Evolutionary conservation across 2,797 vertebrate species (phyloP).

Genomic region (Hemitrygon akajei): DNA sequence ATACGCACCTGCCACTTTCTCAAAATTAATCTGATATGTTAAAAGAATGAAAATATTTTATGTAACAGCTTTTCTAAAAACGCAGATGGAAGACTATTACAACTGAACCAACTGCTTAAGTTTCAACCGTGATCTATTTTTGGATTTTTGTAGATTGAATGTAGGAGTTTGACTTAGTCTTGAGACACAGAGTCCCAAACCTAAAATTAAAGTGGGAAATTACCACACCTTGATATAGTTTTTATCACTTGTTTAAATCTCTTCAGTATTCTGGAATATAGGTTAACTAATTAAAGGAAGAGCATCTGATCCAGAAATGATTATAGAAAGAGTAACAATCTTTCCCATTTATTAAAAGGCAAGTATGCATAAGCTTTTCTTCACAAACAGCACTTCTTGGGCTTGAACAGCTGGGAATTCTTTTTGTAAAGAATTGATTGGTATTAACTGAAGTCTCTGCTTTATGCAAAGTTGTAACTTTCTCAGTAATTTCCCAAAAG

Average conservation of each 20-base stretch:
- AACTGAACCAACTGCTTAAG: not conserved
- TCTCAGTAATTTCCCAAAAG: constrained; percentile 2
- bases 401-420: not conserved
- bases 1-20: too few relatives aligned
- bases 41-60: not conserved
- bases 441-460: not conserved
- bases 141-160: not conserved
- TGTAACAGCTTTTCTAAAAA: not conserved
- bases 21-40: too few relatives aligned
- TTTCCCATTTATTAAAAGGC: not conserved
- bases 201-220: not conserved
- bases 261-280: not conserved
- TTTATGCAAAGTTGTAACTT: not conserved
- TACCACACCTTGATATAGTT: not conserved
- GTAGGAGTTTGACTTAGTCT: not conserved
- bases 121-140: not conserved
- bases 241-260: not conserved
- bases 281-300: not conserved
- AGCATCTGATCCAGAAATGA: not conserved
- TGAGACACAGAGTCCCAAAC: not conserved
- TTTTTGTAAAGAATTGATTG: not conserved
- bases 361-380: not conserved
- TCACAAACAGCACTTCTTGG: not conserved
- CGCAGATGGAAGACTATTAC: not conserved
- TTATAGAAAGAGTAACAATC: not conserved